Conservation (phyloP, 2,888 invertebrate genomes). For the Calameuta pallipes region DNA sequence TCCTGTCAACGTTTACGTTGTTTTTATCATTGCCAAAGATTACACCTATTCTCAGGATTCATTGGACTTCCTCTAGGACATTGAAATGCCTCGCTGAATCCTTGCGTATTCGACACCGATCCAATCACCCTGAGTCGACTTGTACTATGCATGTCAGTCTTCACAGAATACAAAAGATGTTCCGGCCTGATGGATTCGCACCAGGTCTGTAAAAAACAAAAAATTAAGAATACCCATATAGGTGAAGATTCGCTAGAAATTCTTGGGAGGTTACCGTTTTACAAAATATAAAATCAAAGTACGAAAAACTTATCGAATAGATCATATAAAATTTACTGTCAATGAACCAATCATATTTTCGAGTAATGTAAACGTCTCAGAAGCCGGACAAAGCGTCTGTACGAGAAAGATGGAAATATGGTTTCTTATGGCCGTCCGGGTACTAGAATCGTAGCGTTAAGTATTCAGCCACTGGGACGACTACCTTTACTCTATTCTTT, state of each 20-base stretch:
- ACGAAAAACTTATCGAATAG: neutral
- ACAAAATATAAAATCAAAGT: constrained; percentile 17
- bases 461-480: too few relatives aligned
- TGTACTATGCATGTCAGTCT: constrained; percentile 75
- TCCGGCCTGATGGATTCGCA: constrained; percentile 79
- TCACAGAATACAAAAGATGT: constrained; percentile 71
- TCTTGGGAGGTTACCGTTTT: neutral
- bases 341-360: too few relatives aligned
- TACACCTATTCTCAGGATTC: constrained; percentile 74
- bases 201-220: constrained; percentile 72
- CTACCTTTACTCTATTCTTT: too few relatives aligned
- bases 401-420: too few relatives aligned
- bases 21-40: constrained; percentile 68
- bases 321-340: neutral
- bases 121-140: constrained; percentile 72
- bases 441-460: too few relatives aligned
- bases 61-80: constrained; percentile 71
- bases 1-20: neutral
- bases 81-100: constrained; percentile 73
- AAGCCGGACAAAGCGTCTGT: too few relatives aligned
- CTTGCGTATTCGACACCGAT: constrained; percentile 72
- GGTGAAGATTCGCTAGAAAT: neutral
- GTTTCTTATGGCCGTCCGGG: too few relatives aligned
- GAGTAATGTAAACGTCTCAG: too few relatives aligned
- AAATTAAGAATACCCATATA: neutral